A percentile compares a stretch with the other conserved stretches of the same genome.
phyloP scores from a whole-genome alignment of 2,797 vertebrate species.

The Crocidura indochinensis region DNA sequence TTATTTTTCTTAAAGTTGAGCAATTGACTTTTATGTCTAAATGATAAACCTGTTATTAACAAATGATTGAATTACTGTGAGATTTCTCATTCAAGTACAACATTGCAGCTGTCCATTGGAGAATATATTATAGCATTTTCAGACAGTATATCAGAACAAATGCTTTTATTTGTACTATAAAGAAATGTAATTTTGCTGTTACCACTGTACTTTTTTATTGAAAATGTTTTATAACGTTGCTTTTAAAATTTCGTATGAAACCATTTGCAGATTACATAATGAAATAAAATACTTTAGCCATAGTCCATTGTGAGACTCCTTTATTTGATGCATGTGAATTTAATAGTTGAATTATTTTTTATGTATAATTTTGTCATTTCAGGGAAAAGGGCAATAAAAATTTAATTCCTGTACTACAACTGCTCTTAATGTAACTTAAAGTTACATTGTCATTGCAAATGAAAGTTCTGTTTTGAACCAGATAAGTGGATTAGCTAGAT shows the following conservation, averaged over 20 bases:
- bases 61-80: slow-evolving; percentile 63
- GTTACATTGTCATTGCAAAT: slow-evolving; percentile 55
- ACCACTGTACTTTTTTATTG: slow-evolving; percentile 89
- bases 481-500: not conserved
- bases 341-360: slow-evolving; percentile 71
- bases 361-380: slow-evolving; percentile 57
- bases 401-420: slow-evolving; percentile 44
- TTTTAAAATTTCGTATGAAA: slow-evolving; percentile 89
- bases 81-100: slow-evolving; percentile 77
- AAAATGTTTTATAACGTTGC: slow-evolving; percentile 90
- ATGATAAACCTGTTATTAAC: slow-evolving; percentile 75
- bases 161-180: slow-evolving; percentile 88
- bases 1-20: slow-evolving; percentile 70
- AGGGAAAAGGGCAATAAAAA: slow-evolving; percentile 16
- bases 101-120: slow-evolving; percentile 84
- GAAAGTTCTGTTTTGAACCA: slow-evolving; percentile 36
- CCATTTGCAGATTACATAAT: slow-evolving; percentile 86
- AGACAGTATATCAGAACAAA: slow-evolving; percentile 77
- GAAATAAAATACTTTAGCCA: slow-evolving; percentile 90
- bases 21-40: slow-evolving; percentile 73
- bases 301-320: slow-evolving; percentile 74
- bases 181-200: slow-evolving; percentile 89
- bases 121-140: slow-evolving; percentile 86
- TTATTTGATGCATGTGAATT: slow-evolving; percentile 69
- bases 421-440: slow-evolving; percentile 54